Evolutionary conservation across 2,888 invertebrate genomes (phyloP).

Genomic region (Lasioglossum vierecki): DNA sequence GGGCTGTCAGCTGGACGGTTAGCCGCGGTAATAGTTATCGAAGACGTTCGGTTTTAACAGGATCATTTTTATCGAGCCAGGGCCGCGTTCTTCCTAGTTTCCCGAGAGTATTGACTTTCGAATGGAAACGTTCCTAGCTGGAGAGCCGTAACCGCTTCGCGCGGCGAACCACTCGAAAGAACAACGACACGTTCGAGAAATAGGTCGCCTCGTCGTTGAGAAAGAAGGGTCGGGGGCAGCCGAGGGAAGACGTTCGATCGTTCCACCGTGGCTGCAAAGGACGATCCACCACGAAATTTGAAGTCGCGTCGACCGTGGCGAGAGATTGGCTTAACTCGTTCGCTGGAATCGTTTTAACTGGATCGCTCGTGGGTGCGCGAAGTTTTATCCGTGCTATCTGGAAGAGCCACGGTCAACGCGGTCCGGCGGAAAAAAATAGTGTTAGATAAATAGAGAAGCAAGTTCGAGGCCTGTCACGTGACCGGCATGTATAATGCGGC

Average conservation of each 20-base stretch:
- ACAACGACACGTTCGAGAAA: background rate
- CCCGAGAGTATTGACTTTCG: background rate
- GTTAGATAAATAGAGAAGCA: constrained; percentile 37
- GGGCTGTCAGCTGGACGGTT: constrained; percentile 45
- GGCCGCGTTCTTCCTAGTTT: background rate
- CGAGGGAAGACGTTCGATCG: background rate
- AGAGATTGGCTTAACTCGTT: constrained; percentile 13
- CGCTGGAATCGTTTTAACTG: constrained; percentile 20
- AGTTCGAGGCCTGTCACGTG: constrained; percentile 23
- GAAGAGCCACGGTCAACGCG: background rate
- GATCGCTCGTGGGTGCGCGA: background rate
- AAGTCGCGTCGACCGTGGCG: background rate
- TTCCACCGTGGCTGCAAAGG: background rate
- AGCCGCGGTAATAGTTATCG: constrained; percentile 27
- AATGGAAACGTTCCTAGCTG: background rate
- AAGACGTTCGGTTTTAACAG: background rate
- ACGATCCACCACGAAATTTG: background rate
- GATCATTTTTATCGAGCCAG: constrained; percentile 22
- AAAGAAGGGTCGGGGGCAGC: background rate
- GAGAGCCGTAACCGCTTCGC: background rate
- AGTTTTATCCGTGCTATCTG: background rate
- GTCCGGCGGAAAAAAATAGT: background rate
- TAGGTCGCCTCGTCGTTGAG: background rate
- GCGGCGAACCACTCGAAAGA: background rate
- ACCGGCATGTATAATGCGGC: constrained; percentile 23